These are phyloP conservation scores for Anarhynchus alexandrinus DNA, from an alignment of 2,113 vertebrate genomes.

Conservation along the genomic window DNA sequence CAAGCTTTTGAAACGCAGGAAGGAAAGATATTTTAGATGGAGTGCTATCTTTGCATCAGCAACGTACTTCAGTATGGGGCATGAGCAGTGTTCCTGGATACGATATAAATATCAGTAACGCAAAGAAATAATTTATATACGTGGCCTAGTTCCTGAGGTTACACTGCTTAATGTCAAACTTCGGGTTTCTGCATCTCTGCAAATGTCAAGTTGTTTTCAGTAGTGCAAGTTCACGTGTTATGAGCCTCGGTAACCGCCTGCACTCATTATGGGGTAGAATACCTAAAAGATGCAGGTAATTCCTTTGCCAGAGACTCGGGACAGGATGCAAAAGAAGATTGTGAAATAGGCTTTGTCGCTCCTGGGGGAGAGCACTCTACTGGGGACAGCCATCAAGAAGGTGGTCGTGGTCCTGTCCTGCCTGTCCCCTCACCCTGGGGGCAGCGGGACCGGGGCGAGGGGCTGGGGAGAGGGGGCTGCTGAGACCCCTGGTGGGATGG, in stretches of 20 bases:
- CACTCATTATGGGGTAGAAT: not conserved
- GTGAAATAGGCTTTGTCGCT: accelerated
- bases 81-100: not conserved
- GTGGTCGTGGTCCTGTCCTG: accelerated
- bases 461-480: not conserved
- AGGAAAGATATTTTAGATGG: not conserved
- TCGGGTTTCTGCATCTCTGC: not conserved
- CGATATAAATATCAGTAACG: not conserved
- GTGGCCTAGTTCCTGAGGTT: not conserved
- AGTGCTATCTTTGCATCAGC: not conserved
- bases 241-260: not conserved
- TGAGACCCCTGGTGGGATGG: accelerated
- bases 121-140: not conserved
- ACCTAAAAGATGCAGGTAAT: not conserved
- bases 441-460: accelerated
- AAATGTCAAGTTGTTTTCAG: constrained; percentile 56
- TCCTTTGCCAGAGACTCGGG: not conserved
- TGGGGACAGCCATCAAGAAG: not conserved
- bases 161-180: not conserved
- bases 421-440: no score
- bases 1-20: not conserved
- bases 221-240: not conserved
- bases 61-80: not conserved
- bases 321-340: not conserved
- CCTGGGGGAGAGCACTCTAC: accelerated